Percentiles rank a stretch among this genome's conserved stretches.
Conservation (phyloP, 2,797 vertebrate species). For the Balearica regulorum region DNA sequence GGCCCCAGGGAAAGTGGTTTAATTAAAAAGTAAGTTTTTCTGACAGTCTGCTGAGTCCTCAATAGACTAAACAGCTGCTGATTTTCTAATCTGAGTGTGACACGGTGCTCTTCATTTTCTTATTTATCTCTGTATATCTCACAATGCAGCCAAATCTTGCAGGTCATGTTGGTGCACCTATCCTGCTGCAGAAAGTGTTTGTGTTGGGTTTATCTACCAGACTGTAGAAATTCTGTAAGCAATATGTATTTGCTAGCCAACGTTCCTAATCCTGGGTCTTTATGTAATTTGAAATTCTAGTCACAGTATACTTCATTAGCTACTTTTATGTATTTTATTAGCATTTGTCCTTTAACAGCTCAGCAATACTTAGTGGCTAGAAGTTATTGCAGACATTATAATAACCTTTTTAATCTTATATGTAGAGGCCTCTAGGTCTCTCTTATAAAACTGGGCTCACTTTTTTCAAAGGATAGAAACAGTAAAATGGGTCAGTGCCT, state of each 20-base stretch:
- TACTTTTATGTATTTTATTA: neutral
- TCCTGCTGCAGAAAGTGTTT: neutral
- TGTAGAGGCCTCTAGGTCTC: neutral
- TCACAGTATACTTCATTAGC: neutral
- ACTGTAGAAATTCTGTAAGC: neutral
- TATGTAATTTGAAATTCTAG: neutral
- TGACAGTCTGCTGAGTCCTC: constrained; percentile 8
- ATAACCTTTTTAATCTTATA: neutral
- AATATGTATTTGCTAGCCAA: neutral
- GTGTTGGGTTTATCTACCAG: neutral
- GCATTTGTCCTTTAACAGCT: constrained; percentile 12
- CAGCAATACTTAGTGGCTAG: neutral
- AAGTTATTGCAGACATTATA: neutral
- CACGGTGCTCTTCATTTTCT: neutral
- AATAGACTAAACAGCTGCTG: constrained; percentile 4
- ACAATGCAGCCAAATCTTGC: neutral
- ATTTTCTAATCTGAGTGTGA: neutral
- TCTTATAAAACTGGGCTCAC: neutral
- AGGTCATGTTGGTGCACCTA: neutral
- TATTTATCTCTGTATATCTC: neutral
- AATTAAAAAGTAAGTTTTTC: constrained; percentile 59
- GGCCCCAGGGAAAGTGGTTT: neutral
- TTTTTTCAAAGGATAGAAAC: neutral
- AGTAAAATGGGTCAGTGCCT: neutral
- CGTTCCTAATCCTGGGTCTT: neutral